A percentile compares a stretch with the other conserved stretches of the same genome.
phyloP scores from a whole-genome alignment of 2,888 invertebrate species.

The Daptonema setosum region DNA sequence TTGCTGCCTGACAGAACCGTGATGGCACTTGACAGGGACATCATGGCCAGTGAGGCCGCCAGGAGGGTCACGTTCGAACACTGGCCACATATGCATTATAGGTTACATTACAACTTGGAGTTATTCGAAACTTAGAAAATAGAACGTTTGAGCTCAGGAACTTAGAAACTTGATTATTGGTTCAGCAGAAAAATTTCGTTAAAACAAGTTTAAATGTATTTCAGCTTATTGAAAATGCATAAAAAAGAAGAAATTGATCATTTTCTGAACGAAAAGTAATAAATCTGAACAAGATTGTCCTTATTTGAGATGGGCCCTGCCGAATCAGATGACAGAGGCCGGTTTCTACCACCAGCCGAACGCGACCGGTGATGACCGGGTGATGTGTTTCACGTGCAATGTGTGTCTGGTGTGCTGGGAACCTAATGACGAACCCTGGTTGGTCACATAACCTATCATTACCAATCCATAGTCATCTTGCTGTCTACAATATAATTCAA shows the following conservation, averaged over 20 bases:
- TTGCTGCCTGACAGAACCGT: no score
- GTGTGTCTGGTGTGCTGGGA: conserved; percentile 85
- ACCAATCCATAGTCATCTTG: no score
- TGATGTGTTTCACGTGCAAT: conserved; percentile 83
- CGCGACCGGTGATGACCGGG: conserved; percentile 66
- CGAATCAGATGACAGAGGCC: conserved; percentile 85
- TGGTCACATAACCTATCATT: conserved; percentile 11
- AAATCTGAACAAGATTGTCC: neutral
- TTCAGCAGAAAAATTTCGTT: no score
- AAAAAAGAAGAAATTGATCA: no score
- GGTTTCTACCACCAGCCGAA: conserved; percentile 88
- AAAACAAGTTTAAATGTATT: no score
- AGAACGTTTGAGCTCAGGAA: no score
- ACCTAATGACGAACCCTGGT: conserved; percentile 83
- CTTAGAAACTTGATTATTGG: no score
- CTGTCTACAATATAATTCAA: no score
- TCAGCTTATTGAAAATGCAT: no score
- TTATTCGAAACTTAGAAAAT: no score
- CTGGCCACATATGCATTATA: conserved; percentile 92
- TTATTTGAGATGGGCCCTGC: conserved; percentile 61
- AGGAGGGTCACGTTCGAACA: conserved; percentile 68
- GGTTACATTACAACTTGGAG: no score
- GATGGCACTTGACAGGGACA: conserved; percentile 26
- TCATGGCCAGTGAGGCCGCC: conserved; percentile 76
- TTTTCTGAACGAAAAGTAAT: neutral